A percentile compares a stretch with the other conserved stretches of the same genome.
These are phyloP conservation scores for Drosophila punjabiensis DNA, from an alignment of 1,140 invertebrate genomes.

Conservation along the genomic window DNA sequence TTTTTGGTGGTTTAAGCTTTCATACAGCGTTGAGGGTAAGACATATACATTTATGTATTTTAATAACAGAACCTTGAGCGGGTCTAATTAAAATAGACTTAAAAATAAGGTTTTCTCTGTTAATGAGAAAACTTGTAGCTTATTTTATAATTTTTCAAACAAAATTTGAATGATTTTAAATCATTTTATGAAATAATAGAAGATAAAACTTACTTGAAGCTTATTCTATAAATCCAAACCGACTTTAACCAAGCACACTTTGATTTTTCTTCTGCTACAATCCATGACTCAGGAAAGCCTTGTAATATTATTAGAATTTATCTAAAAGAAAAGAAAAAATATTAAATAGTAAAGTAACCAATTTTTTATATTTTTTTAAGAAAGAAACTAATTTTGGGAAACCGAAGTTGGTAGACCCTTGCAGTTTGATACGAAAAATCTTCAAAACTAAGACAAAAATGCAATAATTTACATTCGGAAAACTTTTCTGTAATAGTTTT, in stretches of 20 bases:
- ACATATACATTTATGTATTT: not conserved
- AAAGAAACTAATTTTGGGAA: too few relatives aligned
- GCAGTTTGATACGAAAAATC: too few relatives aligned
- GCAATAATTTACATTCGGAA: too few relatives aligned
- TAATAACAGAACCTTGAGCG: not conserved
- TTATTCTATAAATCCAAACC: slow-evolving; percentile 25
- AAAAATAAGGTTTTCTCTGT: not conserved
- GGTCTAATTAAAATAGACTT: not conserved
- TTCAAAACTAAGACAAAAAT: too few relatives aligned
- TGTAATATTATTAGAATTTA: not conserved
- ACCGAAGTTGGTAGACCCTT: too few relatives aligned
- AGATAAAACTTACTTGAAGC: slow-evolving; percentile 14
- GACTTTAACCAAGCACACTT: slow-evolving; percentile 8
- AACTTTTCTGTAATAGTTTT: too few relatives aligned
- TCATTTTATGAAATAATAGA: too few relatives aligned
- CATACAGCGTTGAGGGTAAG: not conserved
- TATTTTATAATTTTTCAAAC: slow-evolving; percentile 6
- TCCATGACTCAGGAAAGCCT: slow-evolving; percentile 15
- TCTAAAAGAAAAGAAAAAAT: slow-evolving; percentile 4
- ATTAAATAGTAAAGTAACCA: not conserved
- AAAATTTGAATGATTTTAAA: too few relatives aligned
- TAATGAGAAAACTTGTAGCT: not conserved
- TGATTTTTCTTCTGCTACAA: slow-evolving; percentile 29
- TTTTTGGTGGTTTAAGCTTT: not conserved
- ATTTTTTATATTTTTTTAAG: too few relatives aligned